Evolutionary conservation across 2,888 invertebrate species (phyloP).

Genomic region (Chalcosyrphus nemorum): DNA sequence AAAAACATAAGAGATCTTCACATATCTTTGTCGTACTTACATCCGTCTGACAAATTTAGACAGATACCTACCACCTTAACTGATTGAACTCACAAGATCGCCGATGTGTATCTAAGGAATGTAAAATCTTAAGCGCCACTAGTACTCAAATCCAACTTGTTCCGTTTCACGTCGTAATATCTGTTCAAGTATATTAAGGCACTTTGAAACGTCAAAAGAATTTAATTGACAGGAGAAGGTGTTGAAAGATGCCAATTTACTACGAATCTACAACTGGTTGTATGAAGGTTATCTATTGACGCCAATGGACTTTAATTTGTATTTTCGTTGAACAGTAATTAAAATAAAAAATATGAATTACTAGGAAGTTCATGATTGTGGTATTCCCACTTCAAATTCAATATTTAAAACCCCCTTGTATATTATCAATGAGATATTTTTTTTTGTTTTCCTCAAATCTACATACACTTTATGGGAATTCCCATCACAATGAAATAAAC

Average conservation of each 20-base stretch:
- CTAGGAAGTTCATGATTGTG: background rate
- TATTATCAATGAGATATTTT: background rate
- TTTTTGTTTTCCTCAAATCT: no score
- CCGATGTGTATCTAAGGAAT: background rate
- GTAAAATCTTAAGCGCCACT: background rate
- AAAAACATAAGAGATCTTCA: background rate
- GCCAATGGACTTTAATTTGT: background rate
- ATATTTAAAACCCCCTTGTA: conserved; percentile 19
- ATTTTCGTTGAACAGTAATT: background rate
- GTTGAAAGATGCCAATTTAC: conserved; percentile 3
- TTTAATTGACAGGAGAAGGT: background rate
- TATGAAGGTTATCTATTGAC: background rate
- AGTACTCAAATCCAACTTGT: background rate
- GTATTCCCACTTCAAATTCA: conserved; percentile 12
- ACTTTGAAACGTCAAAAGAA: background rate
- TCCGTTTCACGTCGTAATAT: background rate
- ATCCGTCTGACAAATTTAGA: background rate
- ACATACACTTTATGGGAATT: background rate
- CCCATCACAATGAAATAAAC: conserved; percentile 1
- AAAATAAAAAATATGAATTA: background rate
- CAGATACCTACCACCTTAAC: background rate
- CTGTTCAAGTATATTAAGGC: background rate
- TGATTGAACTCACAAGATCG: background rate
- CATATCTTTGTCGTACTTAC: background rate
- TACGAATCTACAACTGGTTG: background rate